Evolutionary conservation across 2,113 vertebrate genomes (phyloP).

Genomic region (Mastomys natalensis): DNA sequence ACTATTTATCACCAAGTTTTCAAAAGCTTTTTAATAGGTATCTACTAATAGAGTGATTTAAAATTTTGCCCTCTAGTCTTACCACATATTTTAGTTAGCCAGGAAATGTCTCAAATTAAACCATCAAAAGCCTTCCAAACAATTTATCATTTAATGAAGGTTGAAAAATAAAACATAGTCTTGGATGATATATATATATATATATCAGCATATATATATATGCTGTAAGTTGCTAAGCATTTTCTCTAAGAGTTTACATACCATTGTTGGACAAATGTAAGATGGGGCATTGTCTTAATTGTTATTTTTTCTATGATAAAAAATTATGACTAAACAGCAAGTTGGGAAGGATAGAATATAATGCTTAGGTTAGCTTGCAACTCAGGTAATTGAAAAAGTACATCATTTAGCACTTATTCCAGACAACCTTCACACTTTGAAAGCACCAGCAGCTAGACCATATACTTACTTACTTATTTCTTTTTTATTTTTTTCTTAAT

Average conservation of each 20-base stretch:
- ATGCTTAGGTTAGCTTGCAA: neutral
- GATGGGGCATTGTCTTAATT: neutral
- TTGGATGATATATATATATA: constrained; percentile 1
- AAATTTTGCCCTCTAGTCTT: neutral
- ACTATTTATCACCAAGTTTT: neutral
- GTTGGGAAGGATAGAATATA: neutral
- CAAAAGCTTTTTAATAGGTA: neutral
- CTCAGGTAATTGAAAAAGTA: neutral
- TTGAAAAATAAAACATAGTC: neutral
- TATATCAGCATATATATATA: too few relatives aligned
- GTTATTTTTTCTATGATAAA: neutral
- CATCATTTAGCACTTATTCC: neutral
- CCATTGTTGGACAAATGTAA: neutral
- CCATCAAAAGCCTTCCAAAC: neutral
- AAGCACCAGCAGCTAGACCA: too few relatives aligned
- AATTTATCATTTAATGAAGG: neutral
- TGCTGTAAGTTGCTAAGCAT: neutral
- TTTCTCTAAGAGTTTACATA: neutral
- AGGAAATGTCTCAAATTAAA: constrained; percentile 4
- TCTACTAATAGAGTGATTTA: neutral
- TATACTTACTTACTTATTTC: neutral
- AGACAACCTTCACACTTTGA: neutral
- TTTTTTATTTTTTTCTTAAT: neutral
- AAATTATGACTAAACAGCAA: neutral
- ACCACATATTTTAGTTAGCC: neutral